Percentiles rank a stretch among this genome's conserved stretches.
Evolutionary conservation across 2,888 invertebrate species (phyloP).

Genomic region (Calliopum simillimum): DNA sequence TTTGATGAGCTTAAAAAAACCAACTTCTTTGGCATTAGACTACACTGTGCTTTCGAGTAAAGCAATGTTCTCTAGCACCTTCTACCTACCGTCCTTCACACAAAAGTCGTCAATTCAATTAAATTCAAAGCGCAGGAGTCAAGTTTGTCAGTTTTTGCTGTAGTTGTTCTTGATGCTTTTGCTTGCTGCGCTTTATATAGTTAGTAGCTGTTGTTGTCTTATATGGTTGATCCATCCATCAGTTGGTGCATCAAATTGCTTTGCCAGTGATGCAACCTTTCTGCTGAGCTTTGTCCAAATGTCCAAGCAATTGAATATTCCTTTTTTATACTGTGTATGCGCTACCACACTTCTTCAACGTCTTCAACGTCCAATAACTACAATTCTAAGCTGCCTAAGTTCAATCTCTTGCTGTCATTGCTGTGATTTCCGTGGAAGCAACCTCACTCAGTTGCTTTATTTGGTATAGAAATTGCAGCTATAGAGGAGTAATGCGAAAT

Average conservation of each 20-base stretch:
- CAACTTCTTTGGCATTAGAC: not conserved
- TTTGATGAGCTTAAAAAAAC: too few relatives aligned
- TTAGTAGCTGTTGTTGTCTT: constrained; percentile 44
- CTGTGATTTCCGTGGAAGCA: constrained; percentile 11
- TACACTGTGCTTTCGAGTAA: not conserved
- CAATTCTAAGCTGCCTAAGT: too few relatives aligned
- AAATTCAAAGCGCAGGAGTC: constrained; percentile 8
- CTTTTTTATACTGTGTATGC: too few relatives aligned
- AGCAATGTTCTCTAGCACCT: not conserved
- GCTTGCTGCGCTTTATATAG: constrained; percentile 50
- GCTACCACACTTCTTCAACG: too few relatives aligned
- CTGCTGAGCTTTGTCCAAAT: constrained; percentile 55
- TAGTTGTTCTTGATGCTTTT: constrained; percentile 33
- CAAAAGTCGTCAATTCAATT: constrained; percentile 1
- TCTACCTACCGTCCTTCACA: not conserved
- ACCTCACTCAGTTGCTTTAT: constrained; percentile 7
- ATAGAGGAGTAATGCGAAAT: not conserved
- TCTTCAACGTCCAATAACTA: too few relatives aligned
- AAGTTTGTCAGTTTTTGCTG: constrained; percentile 30
- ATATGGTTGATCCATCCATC: constrained; percentile 15
- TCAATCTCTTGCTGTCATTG: not conserved
- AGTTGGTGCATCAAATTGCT: not conserved
- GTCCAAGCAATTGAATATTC: not conserved
- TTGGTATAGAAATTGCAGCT: constrained; percentile 18
- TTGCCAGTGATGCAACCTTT: constrained; percentile 45